These are phyloP conservation scores for Quiscalus mexicanus DNA, from an alignment of 2,113 vertebrate genomes.

Conservation along the genomic window DNA sequence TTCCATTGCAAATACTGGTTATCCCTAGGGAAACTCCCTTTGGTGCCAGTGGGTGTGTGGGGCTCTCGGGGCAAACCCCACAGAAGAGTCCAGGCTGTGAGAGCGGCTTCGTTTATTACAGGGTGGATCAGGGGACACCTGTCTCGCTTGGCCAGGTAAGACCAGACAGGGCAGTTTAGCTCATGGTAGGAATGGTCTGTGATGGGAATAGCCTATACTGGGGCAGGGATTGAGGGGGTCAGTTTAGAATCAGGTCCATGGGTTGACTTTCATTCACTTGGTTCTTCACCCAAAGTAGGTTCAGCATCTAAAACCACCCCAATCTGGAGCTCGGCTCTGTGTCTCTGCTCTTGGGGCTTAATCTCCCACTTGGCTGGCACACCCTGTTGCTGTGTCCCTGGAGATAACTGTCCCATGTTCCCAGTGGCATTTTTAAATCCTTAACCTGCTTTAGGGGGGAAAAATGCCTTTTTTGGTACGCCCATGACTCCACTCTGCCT, in stretches of 20 bases:
- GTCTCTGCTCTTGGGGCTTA: not conserved
- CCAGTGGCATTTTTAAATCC: not conserved
- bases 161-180: not conserved
- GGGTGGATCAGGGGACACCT: not conserved
- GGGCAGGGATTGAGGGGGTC: not conserved
- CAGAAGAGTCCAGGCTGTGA: not conserved
- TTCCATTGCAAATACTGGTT: not conserved
- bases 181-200: not conserved
- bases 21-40: not conserved
- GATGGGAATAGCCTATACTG: rapidly evolving
- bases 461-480: not conserved
- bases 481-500: rapidly evolving
- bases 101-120: rapidly evolving
- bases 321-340: rapidly evolving
- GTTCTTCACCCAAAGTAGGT: not conserved
- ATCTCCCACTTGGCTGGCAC: not conserved
- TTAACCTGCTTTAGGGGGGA: rapidly evolving
- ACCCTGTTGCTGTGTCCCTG: not conserved
- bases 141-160: not conserved
- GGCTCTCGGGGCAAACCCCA: not conserved
- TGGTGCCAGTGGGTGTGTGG: not conserved
- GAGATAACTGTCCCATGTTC: rapidly evolving
- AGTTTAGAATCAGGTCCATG: not conserved
- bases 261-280: rapidly evolving
- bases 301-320: not conserved